These are phyloP conservation scores for Myioborus melanocephalus DNA, from an alignment of 2,797 vertebrate genomes.

Conservation along the genomic window DNA sequence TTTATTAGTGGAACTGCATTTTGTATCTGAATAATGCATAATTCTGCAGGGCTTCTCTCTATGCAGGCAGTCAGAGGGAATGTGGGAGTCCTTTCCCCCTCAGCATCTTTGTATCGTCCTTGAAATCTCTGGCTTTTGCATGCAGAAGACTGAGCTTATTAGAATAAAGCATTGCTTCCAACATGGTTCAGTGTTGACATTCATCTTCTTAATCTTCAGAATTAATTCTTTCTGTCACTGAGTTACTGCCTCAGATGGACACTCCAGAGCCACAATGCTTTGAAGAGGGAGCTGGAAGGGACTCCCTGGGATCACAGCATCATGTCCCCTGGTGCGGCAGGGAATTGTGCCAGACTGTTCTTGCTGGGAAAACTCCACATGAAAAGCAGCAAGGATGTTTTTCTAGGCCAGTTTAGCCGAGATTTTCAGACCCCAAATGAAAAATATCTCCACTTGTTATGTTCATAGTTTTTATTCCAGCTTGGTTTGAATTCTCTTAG, in stretches of 20 bases:
- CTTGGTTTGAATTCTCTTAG: neutral
- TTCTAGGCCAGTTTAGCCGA: neutral
- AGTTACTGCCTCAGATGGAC: neutral
- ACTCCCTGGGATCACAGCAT: neutral
- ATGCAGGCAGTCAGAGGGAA: accelerated
- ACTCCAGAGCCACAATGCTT: neutral
- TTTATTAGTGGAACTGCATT: neutral
- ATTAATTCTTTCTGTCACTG: neutral
- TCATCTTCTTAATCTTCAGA: neutral
- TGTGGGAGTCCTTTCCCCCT: neutral
- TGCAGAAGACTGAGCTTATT: neutral
- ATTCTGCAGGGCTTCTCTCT: neutral
- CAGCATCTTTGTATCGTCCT: neutral
- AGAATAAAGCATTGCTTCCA: neutral
- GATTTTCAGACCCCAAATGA: neutral
- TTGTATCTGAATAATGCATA: neutral
- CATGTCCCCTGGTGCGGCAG: neutral
- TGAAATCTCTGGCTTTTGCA: neutral
- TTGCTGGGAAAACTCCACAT: neutral
- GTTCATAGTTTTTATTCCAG: neutral
- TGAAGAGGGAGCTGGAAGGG: neutral
- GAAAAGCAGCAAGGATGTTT: neutral
- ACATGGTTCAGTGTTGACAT: neutral
- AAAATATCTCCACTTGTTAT: neutral
- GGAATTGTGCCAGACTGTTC: neutral